phyloP scores from a whole-genome alignment of 2,888 invertebrate species.

The Oscheius sp. region DNA sequence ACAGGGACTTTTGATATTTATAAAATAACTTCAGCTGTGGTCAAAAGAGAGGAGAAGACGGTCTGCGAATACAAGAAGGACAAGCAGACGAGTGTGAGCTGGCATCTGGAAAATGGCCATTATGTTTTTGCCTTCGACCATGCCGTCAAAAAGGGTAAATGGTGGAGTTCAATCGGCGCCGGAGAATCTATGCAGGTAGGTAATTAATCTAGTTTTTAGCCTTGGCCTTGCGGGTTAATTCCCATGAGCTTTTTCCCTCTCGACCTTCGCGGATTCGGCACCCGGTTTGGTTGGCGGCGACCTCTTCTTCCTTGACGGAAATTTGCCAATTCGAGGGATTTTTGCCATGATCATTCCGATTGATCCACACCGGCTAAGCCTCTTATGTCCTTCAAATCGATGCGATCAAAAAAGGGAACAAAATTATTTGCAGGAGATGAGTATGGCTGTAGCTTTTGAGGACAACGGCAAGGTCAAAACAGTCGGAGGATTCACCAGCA shows the following conservation, averaged over 20 bases:
- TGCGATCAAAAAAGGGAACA: not conserved
- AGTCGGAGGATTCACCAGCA: slow-evolving; percentile 42
- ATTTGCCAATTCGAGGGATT: too few species aligned
- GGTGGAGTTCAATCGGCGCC: slow-evolving; percentile 55
- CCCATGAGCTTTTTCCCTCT: slow-evolving; percentile 20
- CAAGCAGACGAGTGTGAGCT: slow-evolving; percentile 7
- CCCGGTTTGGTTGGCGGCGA: not conserved
- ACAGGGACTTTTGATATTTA: not conserved
- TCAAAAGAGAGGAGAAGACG: slow-evolving; percentile 24
- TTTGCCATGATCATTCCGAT: not conserved
- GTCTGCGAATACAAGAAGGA: slow-evolving; percentile 24
- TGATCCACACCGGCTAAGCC: slow-evolving; percentile 5
- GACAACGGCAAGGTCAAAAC: slow-evolving; percentile 47
- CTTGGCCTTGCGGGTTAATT: slow-evolving; percentile 26
- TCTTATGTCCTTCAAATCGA: slow-evolving; percentile 5
- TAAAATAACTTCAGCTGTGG: slow-evolving; percentile 4
- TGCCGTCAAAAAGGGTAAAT: slow-evolving; percentile 52
- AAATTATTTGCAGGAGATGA: slow-evolving; percentile 33
- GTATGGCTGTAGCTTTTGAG: slow-evolving; percentile 47
- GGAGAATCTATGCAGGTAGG: slow-evolving; percentile 47
- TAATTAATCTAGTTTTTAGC: not conserved
- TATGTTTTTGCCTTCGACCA: slow-evolving; percentile 36
- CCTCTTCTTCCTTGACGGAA: not conserved
- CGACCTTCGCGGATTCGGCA: slow-evolving; percentile 25
- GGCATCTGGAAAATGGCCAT: slow-evolving; percentile 17